Percentiles rank a stretch among this genome's conserved stretches.
phyloP scores from a whole-genome alignment of 1,140 invertebrate species.

The Asobara japonica region DNA sequence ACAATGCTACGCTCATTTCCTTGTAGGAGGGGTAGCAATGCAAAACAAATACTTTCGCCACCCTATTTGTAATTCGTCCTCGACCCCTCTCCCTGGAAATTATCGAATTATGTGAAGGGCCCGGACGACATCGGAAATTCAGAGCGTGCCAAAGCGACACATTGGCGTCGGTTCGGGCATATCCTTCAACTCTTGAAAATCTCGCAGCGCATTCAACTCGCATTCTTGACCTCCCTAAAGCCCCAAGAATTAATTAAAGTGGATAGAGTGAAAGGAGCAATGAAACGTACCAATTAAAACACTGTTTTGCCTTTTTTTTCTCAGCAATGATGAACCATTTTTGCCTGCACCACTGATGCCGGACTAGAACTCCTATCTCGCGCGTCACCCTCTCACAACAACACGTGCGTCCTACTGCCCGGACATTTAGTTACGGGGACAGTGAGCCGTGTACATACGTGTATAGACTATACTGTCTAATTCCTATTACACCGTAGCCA shows the following conservation, averaged over 20 bases:
- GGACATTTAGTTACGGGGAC: constrained; percentile 43
- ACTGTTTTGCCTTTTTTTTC: neutral
- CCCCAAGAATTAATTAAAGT: neutral
- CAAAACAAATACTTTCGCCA: constrained; percentile 44
- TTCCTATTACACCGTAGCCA: constrained; percentile 39
- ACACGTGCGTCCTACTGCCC: constrained; percentile 35
- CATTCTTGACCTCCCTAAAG: neutral
- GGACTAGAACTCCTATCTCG: neutral
- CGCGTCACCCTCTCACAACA: constrained; percentile 19
- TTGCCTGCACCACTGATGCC: neutral
- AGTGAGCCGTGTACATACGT: constrained; percentile 35
- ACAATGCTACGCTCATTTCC: neutral
- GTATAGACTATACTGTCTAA: constrained; percentile 33
- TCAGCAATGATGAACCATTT: neutral
- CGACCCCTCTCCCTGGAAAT: constrained; percentile 28
- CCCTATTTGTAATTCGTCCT: constrained; percentile 18
- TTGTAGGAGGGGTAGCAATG: constrained; percentile 8
- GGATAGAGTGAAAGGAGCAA: neutral
- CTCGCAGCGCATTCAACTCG: neutral
- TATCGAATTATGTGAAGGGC: constrained; percentile 42
- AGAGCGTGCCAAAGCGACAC: constrained; percentile 31
- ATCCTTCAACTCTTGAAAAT: neutral
- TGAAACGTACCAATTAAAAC: neutral
- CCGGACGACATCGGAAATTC: constrained; percentile 37
- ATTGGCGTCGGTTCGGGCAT: constrained; percentile 30